Evolutionary conservation across 2,888 invertebrate genomes (phyloP).

Genomic region (Melipona bicolor): DNA sequence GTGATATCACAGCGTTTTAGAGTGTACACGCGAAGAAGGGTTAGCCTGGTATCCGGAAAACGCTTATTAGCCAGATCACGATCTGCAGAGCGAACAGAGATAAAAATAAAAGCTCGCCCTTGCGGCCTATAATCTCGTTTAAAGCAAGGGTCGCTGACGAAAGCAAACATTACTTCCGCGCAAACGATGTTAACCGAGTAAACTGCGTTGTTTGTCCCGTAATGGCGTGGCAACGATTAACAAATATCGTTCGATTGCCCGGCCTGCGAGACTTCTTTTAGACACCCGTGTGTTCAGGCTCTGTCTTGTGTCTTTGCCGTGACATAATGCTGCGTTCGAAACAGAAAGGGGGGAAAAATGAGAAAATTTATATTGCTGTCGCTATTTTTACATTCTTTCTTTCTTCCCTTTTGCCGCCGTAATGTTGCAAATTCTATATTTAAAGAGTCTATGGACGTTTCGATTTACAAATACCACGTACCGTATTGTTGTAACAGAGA

Average conservation of each 20-base stretch:
- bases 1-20: not conserved
- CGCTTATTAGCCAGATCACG: conserved; percentile 33
- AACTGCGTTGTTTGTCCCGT: conserved; percentile 49
- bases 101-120: conserved; percentile 54
- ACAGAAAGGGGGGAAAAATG: not conserved
- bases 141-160: conserved; percentile 43
- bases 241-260: conserved; percentile 42
- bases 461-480: too few species aligned
- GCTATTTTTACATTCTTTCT: too few species aligned
- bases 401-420: too few species aligned
- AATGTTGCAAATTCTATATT: too few species aligned
- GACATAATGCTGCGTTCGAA: not conserved
- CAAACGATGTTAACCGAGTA: conserved; percentile 56
- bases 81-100: conserved; percentile 9
- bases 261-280: not conserved
- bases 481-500: too few species aligned
- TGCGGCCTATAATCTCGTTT: conserved; percentile 44
- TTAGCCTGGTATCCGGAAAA: conserved; percentile 34
- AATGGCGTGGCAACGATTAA: conserved; percentile 55
- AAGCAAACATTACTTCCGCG: conserved; percentile 59
- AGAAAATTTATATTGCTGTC: not conserved
- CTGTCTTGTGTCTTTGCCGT: not conserved
- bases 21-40: conserved; percentile 15
- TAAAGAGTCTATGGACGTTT: too few species aligned
- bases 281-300: not conserved